Evolutionary conservation across 2,113 vertebrate genomes (phyloP).

Genomic region (Kobus ellipsiprymnus): DNA sequence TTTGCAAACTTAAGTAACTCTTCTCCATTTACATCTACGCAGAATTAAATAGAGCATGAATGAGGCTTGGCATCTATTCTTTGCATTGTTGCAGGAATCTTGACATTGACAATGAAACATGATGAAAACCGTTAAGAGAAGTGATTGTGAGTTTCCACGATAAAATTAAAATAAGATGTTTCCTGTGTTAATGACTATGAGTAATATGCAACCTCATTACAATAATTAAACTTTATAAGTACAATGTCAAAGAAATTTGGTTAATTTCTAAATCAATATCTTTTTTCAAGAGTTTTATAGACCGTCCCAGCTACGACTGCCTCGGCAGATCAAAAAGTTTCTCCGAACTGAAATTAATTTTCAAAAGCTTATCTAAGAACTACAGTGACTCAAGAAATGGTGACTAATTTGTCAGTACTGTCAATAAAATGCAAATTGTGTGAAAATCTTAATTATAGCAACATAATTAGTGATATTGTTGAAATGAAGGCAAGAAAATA

Average conservation of each 20-base stretch:
- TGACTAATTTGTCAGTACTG: background rate
- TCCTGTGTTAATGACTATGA: too few relatives aligned
- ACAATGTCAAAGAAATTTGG: background rate
- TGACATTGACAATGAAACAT: background rate
- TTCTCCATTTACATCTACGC: fast-evolving
- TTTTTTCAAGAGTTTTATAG: background rate
- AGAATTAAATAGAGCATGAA: too few relatives aligned
- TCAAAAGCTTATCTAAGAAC: background rate
- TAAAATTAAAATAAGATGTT: background rate
- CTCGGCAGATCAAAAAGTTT: background rate
- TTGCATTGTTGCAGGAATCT: fast-evolving
- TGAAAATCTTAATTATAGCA: conserved; percentile 29
- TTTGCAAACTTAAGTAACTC: fast-evolving
- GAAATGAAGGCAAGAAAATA: background rate
- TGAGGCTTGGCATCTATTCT: fast-evolving
- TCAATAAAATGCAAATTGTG: background rate
- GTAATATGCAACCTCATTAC: background rate
- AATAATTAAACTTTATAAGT: fast-evolving
- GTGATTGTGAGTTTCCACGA: background rate
- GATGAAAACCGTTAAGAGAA: background rate
- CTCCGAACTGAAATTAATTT: background rate
- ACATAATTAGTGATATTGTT: background rate
- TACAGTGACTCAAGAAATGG: background rate
- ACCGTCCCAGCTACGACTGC: background rate
- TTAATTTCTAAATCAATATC: background rate